Percentiles rank a stretch among this genome's conserved stretches.
Conservation (phyloP, 2,113 vertebrate species). For the Leucosticte australis region DNA sequence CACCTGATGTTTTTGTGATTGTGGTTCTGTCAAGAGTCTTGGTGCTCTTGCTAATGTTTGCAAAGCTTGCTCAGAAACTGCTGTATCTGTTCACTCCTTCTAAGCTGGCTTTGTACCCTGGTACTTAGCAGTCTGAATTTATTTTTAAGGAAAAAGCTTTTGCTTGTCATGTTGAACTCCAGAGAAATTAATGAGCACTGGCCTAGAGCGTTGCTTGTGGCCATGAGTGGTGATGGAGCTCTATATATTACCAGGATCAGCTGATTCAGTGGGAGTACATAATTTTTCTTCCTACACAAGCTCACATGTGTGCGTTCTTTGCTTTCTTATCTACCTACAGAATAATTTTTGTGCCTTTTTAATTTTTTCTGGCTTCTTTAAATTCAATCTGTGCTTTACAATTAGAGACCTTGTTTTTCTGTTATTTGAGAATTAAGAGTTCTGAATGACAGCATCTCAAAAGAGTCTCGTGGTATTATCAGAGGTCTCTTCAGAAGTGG, state of each 20-base stretch:
- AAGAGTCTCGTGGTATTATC: neutral
- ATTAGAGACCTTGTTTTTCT: slow-evolving; percentile 17
- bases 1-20: neutral
- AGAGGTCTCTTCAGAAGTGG: neutral
- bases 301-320: neutral
- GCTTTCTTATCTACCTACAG: slow-evolving; percentile 31
- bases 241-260: neutral
- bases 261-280: neutral
- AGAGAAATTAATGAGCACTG: neutral
- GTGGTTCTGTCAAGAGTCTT: neutral
- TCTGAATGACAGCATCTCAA: neutral
- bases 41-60: neutral
- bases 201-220: neutral
- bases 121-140: neutral
- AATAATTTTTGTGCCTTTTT: neutral
- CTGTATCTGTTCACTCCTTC: neutral
- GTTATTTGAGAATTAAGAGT: neutral
- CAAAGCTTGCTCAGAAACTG: neutral
- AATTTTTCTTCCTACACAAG: neutral
- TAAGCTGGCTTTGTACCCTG: neutral
- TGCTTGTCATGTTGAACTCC: neutral
- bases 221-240: neutral
- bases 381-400: neutral
- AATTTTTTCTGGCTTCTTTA: neutral
- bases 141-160: neutral